Conservation (phyloP, 2,797 vertebrate genomes). For the Pseudopleuronectes americanus region DNA sequence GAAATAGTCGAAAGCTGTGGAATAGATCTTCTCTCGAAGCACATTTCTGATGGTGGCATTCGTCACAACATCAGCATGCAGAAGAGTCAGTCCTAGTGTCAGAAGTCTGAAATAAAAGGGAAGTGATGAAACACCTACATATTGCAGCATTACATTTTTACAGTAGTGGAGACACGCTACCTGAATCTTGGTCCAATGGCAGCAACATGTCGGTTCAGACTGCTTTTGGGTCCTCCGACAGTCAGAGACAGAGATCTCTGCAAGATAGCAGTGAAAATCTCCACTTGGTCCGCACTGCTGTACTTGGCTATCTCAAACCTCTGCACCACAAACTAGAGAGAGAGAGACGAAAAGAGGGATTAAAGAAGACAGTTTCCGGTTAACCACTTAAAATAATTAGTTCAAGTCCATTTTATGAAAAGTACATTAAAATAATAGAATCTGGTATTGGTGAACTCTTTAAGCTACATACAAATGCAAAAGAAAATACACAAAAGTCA, state of each 20-base stretch:
- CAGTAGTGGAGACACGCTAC: slow-evolving; percentile 22
- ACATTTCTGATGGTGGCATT: slow-evolving; percentile 95
- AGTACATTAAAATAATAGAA: neutral
- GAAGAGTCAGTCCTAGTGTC: slow-evolving; percentile 91
- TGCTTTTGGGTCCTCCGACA: slow-evolving; percentile 91
- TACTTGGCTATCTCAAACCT: slow-evolving; percentile 98
- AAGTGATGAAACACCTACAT: slow-evolving; percentile 4
- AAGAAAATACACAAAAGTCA: no score
- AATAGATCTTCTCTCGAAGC: slow-evolving; percentile 97
- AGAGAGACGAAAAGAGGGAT: slow-evolving; percentile 1
- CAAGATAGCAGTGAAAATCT: slow-evolving; percentile 95
- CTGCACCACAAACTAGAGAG: slow-evolving; percentile 93
- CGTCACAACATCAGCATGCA: slow-evolving; percentile 95
- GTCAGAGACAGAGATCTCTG: slow-evolving; percentile 92
- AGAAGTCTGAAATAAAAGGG: slow-evolving; percentile 83
- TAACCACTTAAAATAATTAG: neutral
- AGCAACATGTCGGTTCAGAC: slow-evolving; percentile 92
- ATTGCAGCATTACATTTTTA: no score
- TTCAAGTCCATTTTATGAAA: neutral
- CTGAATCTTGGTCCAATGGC: slow-evolving; percentile 94
- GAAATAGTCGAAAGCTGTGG: slow-evolving; percentile 97
- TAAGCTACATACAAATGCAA: no score
- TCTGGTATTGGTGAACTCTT: no score
- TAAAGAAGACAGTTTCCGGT: neutral
- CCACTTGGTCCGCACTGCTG: slow-evolving; percentile 97